Evolutionary conservation across 2,113 vertebrate genomes (phyloP), one percentile per base, ranked within the genome.

Genomic region (Carollia perspicillata): DNA sequence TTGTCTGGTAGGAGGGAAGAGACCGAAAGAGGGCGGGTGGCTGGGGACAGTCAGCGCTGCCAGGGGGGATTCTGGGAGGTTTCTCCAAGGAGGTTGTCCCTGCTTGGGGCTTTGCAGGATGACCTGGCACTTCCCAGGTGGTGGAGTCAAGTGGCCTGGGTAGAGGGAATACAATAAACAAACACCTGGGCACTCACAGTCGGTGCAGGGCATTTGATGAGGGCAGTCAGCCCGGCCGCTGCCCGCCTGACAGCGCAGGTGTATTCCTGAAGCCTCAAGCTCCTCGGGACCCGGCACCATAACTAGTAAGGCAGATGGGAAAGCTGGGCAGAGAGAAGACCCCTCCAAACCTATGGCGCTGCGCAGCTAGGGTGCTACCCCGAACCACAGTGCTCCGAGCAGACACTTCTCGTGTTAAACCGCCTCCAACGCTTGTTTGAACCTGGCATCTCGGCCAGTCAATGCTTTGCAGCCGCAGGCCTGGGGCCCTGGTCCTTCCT

Each of bases 151-250:
- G 4, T 4, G 58, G 42, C 60, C 28, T 28, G 8, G 0, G n/a
- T 11, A 6, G 44, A 65, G 35, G n/a, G 11, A 35, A n/a, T 3
- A 37, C 44, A 22, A 40, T 7, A 37, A 35, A 22, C 63, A 74
- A 8, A 23, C 53, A 26, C 68, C 35, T 4, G 40, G 40, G 60
- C 26, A 9, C 69, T 8, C 0, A 1, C 55, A 26, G 44, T 28
- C 2, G 8, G 68, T 26, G 20, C 5, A n/a, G 0, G 20, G 26
- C 1, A 3, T 40, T 33, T 8, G 11, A 1, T 12, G 53, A 71
- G n/a, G 26, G 8, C 49, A 5, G 12, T 23, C 30, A 9, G 53
- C 3, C 20, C 63, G 6, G 65, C 65, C 58, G 13, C 58, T 16
- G 42, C 28, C 17, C 11, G 3, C 68, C 28, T 16, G 42, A 53